Percentiles rank a stretch among this genome's conserved stretches.
These are phyloP conservation scores for Pseudomugil gertrudae DNA, from an alignment of 2,797 vertebrate genomes.

Conservation along the genomic window DNA sequence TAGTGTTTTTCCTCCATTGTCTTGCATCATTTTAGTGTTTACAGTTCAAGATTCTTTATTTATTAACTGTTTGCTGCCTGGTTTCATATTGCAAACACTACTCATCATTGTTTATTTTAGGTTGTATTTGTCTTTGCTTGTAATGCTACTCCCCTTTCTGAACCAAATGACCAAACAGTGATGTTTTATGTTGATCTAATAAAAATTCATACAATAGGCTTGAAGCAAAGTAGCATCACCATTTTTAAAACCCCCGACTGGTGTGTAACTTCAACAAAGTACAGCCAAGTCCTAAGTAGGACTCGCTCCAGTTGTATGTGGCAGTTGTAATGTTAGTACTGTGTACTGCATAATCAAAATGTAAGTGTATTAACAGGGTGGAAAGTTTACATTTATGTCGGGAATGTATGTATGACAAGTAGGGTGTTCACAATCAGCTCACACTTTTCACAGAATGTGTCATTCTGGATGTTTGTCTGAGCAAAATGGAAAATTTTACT, in stretches of 20 bases:
- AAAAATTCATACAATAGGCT: neutral
- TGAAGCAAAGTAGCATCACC: neutral
- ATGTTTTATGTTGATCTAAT: neutral
- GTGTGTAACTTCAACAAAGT: neutral
- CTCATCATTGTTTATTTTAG: neutral
- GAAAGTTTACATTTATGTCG: neutral
- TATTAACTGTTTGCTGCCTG: conserved; percentile 3
- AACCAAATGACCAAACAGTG: neutral
- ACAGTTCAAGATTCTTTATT: neutral
- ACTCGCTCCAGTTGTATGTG: neutral
- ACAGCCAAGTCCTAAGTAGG: neutral
- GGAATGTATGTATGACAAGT: neutral
- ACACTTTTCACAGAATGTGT: neutral
- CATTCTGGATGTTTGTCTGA: neutral
- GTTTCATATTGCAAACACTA: conserved; percentile 13
- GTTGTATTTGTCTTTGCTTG: neutral
- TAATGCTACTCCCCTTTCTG: neutral
- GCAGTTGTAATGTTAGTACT: neutral
- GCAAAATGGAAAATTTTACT: neutral
- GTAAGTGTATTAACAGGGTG: neutral
- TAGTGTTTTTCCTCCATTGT: conserved; percentile 2
- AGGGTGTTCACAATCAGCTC: neutral
- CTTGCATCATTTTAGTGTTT: conserved; percentile 1
- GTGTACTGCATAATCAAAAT: neutral
- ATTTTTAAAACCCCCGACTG: neutral